Conservation (phyloP, 2,888 invertebrate species). For the Phaonia tiefii region DNA sequence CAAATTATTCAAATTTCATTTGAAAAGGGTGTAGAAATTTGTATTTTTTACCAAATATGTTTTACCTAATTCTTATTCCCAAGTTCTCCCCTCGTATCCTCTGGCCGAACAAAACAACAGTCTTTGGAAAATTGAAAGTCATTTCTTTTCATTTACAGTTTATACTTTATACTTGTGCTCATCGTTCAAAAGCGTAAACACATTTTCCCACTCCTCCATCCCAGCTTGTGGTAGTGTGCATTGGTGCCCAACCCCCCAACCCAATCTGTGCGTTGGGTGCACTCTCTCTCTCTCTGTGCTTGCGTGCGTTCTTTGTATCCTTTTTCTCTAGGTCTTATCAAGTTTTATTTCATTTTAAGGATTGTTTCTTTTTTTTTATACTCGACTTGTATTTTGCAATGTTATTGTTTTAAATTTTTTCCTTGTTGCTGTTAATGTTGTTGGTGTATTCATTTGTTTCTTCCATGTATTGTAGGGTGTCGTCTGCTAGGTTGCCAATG, state of each 20-base stretch:
- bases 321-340: constrained; percentile 47
- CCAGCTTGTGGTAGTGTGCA: not conserved
- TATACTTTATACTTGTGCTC: constrained; percentile 37
- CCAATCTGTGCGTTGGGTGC: not conserved
- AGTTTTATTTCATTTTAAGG: constrained; percentile 35
- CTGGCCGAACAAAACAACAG: constrained; percentile 28
- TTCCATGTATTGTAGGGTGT: constrained; percentile 24
- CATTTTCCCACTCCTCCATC: not conserved
- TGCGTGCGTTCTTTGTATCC: constrained; percentile 32
- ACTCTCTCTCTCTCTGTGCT: not conserved
- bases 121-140: constrained; percentile 68
- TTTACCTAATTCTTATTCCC: too few species aligned
- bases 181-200: not conserved
- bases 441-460: constrained; percentile 13
- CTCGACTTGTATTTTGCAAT: constrained; percentile 24
- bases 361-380: not conserved
- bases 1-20: too few species aligned
- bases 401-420: constrained; percentile 36
- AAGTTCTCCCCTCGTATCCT: not conserved
- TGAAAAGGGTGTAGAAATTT: too few species aligned
- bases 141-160: constrained; percentile 66
- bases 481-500: not conserved
- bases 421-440: constrained; percentile 6
- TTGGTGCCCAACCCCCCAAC: not conserved
- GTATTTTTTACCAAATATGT: too few species aligned